A percentile compares a stretch with the other conserved stretches of the same genome.
These are phyloP conservation scores for Dynastes tityus DNA, from an alignment of 2,888 invertebrate genomes.

Conservation along the genomic window DNA sequence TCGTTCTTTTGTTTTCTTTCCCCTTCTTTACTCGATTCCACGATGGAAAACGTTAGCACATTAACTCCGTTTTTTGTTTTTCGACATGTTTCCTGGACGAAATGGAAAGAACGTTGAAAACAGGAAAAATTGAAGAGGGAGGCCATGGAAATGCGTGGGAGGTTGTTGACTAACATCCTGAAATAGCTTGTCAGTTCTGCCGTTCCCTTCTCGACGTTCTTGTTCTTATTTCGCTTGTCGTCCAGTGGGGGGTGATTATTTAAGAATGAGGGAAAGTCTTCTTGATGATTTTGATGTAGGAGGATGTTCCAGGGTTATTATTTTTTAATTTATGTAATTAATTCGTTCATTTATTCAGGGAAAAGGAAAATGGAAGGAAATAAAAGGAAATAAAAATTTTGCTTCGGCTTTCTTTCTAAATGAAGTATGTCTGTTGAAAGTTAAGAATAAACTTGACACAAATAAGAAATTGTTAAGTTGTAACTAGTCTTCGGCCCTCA, in stretches of 20 bases:
- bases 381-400: not conserved
- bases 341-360: not conserved
- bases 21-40: not conserved
- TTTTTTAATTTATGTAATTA: not conserved
- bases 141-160: not conserved
- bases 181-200: not conserved
- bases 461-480: not conserved
- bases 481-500: too few species aligned
- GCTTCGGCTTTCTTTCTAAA: too few species aligned
- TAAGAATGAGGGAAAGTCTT: not conserved
- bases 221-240: not conserved
- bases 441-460: not conserved
- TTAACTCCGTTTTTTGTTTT: conserved; percentile 6
- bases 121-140: not conserved
- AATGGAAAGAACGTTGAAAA: not conserved
- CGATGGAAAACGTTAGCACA: not conserved
- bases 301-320: not conserved
- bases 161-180: not conserved
- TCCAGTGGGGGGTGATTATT: not conserved
- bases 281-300: not conserved
- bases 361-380: not conserved
- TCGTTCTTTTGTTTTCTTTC: not conserved
- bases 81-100: not conserved
- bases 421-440: too few species aligned
- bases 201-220: not conserved